Conservation (phyloP, 2,797 vertebrate species). For the Macropodus opercularis region DNA sequence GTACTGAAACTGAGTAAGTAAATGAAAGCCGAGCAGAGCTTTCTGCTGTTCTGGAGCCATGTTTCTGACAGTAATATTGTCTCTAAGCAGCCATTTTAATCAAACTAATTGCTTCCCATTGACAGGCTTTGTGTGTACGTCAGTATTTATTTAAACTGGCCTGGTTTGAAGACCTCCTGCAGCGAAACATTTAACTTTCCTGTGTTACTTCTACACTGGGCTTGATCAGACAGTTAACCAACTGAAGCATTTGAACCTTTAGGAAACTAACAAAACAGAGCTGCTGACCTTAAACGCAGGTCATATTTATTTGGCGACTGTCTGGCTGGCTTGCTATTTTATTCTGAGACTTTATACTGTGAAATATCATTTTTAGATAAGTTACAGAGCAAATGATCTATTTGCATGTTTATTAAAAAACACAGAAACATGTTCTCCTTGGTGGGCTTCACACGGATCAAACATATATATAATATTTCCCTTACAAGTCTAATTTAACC, state of each 20-base stretch:
- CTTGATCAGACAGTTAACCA: not conserved
- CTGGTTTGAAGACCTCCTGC: slow-evolving; percentile 80
- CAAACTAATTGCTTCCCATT: slow-evolving; percentile 42
- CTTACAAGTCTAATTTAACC: not conserved
- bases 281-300: not conserved
- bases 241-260: not conserved
- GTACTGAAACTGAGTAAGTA: not conserved
- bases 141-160: slow-evolving; percentile 70
- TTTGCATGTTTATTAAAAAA: slow-evolving; percentile 8
- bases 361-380: not conserved
- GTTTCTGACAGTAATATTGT: slow-evolving; percentile 13
- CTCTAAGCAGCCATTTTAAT: slow-evolving; percentile 42
- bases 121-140: slow-evolving; percentile 28
- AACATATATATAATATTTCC: not conserved
- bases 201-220: not conserved
- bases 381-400: not conserved
- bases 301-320: not conserved
- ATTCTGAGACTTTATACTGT: too few relatives aligned
- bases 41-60: slow-evolving; percentile 28
- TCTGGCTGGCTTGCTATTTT: too few relatives aligned
- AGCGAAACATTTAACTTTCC: slow-evolving; percentile 30
- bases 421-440: not conserved
- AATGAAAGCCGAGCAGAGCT: slow-evolving; percentile 5
- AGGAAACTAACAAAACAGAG: not conserved
- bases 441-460: not conserved